Conservation (phyloP, 2,888 invertebrate species). For the Polymixis lichenea region DNA sequence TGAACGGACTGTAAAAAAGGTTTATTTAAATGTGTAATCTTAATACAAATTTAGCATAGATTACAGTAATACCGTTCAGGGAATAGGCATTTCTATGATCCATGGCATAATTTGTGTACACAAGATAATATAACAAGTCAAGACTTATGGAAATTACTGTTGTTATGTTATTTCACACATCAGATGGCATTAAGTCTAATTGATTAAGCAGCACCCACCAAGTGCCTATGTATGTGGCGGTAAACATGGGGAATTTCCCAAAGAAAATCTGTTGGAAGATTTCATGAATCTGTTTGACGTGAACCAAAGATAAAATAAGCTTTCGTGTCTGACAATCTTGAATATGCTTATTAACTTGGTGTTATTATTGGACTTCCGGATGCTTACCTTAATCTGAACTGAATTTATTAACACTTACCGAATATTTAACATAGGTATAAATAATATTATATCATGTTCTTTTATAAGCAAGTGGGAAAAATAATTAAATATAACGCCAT, state of each 20-base stretch:
- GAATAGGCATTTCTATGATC: slow-evolving; percentile 14
- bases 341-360: not conserved
- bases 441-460: too few relatives aligned
- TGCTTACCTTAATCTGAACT: not conserved
- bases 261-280: not conserved
- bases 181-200: slow-evolving; percentile 24
- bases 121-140: slow-evolving; percentile 34
- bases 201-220: slow-evolving; percentile 10
- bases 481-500: not conserved
- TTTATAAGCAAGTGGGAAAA: not conserved
- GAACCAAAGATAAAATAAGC: not conserved
- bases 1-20: too few relatives aligned
- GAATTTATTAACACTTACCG: not conserved
- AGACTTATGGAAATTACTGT: slow-evolving; percentile 27
- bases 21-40: too few relatives aligned
- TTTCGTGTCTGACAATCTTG: not conserved
- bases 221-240: not conserved
- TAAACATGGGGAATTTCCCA: not conserved
- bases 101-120: slow-evolving; percentile 13
- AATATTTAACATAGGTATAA: not conserved
- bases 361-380: not conserved
- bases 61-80: not conserved
- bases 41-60: too few relatives aligned
- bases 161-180: slow-evolving; percentile 12
- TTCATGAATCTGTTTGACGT: not conserved